Conservation (phyloP, 2,888 invertebrate species). For the Harpalus rubripes region DNA sequence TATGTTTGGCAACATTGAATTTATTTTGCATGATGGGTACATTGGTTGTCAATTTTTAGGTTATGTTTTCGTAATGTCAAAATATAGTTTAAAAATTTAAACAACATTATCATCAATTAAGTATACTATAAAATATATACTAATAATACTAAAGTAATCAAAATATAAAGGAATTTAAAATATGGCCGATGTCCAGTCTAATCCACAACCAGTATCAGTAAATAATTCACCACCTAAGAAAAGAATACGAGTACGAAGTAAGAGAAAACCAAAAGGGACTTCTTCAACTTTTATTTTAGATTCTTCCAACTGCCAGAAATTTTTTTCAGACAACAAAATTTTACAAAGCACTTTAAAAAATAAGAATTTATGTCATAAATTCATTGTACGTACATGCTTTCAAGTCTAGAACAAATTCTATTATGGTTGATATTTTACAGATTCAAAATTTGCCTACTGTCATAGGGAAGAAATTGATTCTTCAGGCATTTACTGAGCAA, state of each 20-base stretch:
- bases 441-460: neutral
- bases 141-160: too few species aligned
- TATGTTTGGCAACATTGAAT: slow-evolving; percentile 1
- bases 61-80: slow-evolving; percentile 11
- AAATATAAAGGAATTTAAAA: neutral
- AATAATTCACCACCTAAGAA: neutral
- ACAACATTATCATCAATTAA: too few species aligned
- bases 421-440: slow-evolving; percentile 4
- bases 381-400: slow-evolving; percentile 4
- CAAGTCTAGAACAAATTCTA: neutral
- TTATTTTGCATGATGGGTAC: neutral
- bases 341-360: slow-evolving; percentile 1
- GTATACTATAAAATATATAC: too few species aligned
- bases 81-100: neutral
- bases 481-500: neutral
- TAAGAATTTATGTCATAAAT: neutral
- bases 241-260: neutral
- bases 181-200: neutral
- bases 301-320: neutral
- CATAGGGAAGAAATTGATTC: neutral
- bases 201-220: neutral
- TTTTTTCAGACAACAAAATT: neutral
- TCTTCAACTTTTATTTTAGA: slow-evolving; percentile 7
- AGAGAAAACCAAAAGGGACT: neutral
- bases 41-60: slow-evolving; percentile 3